Evolutionary conservation across 2,797 vertebrate genomes (phyloP).

Genomic region (Hylomyscus alleni): DNA sequence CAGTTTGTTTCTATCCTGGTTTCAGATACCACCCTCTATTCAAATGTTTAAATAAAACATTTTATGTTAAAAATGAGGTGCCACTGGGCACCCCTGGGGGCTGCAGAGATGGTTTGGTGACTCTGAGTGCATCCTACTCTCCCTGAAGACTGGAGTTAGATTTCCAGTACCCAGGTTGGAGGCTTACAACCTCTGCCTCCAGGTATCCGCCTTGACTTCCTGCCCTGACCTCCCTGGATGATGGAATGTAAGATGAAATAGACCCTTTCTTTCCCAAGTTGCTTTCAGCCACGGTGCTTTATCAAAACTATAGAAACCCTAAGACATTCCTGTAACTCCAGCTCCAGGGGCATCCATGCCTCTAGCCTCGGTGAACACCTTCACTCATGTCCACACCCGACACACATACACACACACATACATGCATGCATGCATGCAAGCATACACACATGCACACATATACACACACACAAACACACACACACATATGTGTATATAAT

Average conservation of each 20-base stretch:
- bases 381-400: fast-evolving
- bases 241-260: not conserved
- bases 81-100: not conserved
- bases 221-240: not conserved
- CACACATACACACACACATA: not conserved
- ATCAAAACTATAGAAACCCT: not conserved
- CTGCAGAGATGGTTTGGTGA: not conserved
- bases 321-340: not conserved
- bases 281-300: not conserved
- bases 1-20: not conserved
- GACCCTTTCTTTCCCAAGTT: not conserved
- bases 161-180: not conserved
- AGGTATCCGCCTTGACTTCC: not conserved
- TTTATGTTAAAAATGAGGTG: not conserved
- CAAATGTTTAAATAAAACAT: not conserved
- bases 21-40: not conserved
- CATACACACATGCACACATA: not conserved
- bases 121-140: not conserved
- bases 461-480: fast-evolving
- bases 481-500: not conserved
- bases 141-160: not conserved
- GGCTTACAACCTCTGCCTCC: not conserved
- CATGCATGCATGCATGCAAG: fast-evolving
- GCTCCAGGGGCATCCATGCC: not conserved
- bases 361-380: not conserved